Percentiles rank a stretch among this genome's conserved stretches.
These are phyloP conservation scores for Steinernema scapterisci DNA, from an alignment of 2,888 invertebrate genomes.

Conservation along the genomic window DNA sequence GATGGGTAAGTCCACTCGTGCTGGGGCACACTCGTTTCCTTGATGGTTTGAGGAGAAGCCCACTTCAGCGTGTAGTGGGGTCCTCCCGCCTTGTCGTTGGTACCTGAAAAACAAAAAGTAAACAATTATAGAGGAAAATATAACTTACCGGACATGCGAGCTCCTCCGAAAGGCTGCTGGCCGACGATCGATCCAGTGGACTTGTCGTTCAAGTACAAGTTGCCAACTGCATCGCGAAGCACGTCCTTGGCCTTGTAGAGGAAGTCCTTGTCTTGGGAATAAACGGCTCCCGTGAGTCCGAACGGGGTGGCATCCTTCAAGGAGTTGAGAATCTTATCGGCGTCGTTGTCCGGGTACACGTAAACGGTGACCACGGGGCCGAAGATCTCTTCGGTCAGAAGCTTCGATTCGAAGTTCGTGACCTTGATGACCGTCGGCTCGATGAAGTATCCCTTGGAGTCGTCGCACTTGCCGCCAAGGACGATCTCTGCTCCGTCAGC, in stretches of 20 bases:
- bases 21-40: constrained; percentile 86
- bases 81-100: constrained; percentile 98
- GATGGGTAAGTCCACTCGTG: constrained; percentile 72
- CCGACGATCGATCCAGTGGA: constrained; percentile 98
- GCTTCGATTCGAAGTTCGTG: constrained; percentile 79
- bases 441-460: constrained; percentile 84
- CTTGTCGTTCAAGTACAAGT: constrained; percentile 97
- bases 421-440: constrained; percentile 89
- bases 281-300: constrained; percentile 93
- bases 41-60: constrained; percentile 89
- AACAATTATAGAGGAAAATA: neutral
- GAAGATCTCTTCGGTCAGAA: constrained; percentile 81
- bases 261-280: constrained; percentile 78
- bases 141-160: constrained; percentile 81
- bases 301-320: constrained; percentile 83
- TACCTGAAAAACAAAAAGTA: constrained; percentile 73
- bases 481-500: constrained; percentile 75
- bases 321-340: constrained; percentile 76
- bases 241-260: constrained; percentile 79
- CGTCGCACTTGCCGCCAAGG: constrained; percentile 85
- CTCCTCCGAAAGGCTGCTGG: constrained; percentile 98
- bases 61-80: constrained; percentile 90
- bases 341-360: constrained; percentile 77
- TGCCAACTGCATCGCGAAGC: constrained; percentile 89
- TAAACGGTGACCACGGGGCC: constrained; percentile 89